Evolutionary conservation across 2,113 vertebrate genomes (phyloP).

Genomic region (Phodopus roborovskii): DNA sequence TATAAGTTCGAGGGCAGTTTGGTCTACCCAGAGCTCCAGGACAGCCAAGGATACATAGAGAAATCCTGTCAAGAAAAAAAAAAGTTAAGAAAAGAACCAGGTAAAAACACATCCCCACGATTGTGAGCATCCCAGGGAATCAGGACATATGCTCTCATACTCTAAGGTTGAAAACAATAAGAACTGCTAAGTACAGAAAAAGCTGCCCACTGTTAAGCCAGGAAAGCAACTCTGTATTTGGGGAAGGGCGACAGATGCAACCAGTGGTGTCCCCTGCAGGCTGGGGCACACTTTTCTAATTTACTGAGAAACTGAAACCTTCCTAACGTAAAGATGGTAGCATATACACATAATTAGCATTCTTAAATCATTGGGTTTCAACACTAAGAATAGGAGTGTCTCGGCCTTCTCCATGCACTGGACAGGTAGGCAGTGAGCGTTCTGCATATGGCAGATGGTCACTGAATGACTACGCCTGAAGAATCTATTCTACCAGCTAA

Average conservation of each 20-base stretch:
- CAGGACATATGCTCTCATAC: rapidly evolving
- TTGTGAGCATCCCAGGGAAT: rapidly evolving
- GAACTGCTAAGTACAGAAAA: not conserved
- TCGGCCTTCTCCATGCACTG: too few species aligned
- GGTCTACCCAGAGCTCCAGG: not conserved
- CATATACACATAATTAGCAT: rapidly evolving
- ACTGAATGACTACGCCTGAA: not conserved
- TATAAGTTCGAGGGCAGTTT: not conserved
- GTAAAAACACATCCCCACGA: not conserved
- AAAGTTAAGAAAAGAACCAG: too few species aligned
- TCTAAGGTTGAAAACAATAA: not conserved
- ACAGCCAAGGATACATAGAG: not conserved
- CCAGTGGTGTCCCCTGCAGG: not conserved
- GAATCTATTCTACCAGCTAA: not conserved
- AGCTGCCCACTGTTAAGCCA: not conserved
- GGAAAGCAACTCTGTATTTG: not conserved
- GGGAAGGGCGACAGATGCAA: not conserved
- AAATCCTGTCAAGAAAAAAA: not conserved
- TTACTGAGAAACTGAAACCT: not conserved
- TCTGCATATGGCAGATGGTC: not conserved
- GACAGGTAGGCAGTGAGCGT: rapidly evolving
- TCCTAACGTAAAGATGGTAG: not conserved
- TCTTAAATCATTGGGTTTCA: not conserved
- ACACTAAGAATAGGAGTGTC: too few species aligned
- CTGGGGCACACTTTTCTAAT: not conserved